Conservation (phyloP, 2,888 invertebrate genomes). For the Bellardia pandia region DNA sequence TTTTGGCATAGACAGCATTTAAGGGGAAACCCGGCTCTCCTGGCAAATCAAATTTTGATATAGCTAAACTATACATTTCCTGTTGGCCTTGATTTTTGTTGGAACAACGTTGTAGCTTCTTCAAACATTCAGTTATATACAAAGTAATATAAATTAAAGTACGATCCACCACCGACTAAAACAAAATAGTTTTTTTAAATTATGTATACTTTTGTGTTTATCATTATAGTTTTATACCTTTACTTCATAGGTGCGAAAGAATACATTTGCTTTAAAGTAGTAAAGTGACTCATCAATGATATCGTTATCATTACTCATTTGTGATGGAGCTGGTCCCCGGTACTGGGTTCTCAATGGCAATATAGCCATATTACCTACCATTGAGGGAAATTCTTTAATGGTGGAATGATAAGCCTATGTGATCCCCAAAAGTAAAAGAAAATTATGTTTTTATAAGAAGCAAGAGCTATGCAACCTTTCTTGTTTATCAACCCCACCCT, state of each 20-base stretch:
- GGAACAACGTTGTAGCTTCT: constrained; percentile 95
- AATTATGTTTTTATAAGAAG: background rate
- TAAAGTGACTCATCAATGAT: constrained; percentile 98
- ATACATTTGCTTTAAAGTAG: constrained; percentile 99
- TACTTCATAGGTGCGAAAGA: constrained; percentile 99
- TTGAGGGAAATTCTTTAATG: constrained; percentile 89
- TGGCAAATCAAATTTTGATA: constrained; percentile 97
- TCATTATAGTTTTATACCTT: constrained; percentile 87
- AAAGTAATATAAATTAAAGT: constrained; percentile 98
- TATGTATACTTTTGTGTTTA: background rate
- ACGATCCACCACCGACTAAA: constrained; percentile 97
- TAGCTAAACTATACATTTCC: constrained; percentile 98
- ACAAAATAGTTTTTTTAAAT: constrained; percentile 81
- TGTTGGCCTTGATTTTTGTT: constrained; percentile 95
- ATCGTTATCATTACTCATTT: constrained; percentile 90
- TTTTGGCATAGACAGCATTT: constrained; percentile 97
- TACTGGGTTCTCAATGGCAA: constrained; percentile 95
- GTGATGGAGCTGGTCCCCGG: constrained; percentile 94
- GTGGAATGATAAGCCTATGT: constrained; percentile 97
- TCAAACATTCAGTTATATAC: constrained; percentile 98
- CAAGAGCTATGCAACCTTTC: background rate
- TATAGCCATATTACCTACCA: constrained; percentile 96
- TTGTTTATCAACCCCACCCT: constrained; percentile 55
- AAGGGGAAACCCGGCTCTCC: constrained; percentile 97
- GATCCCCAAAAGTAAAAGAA: background rate